These are phyloP conservation scores for Charaxes varanes DNA, from an alignment of 1,140 invertebrate species.

Conservation along the genomic window DNA sequence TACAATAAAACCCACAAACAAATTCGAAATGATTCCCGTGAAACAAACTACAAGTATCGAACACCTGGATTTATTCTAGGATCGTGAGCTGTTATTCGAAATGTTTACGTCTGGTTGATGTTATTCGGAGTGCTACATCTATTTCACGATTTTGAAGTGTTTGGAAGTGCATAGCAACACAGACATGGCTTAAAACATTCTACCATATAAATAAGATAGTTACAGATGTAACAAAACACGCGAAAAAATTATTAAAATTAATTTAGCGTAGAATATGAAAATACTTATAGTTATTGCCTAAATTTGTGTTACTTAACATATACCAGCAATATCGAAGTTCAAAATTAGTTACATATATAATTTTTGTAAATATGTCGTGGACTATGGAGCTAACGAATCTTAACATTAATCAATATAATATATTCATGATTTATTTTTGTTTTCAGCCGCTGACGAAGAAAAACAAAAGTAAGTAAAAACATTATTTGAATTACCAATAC, in stretches of 20 bases:
- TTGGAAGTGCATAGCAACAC: constrained; percentile 2
- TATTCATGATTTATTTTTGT: constrained; percentile 26
- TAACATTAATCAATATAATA: constrained; percentile 1
- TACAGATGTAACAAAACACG: no score
- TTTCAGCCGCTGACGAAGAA: constrained; percentile 74
- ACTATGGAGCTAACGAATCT: no score
- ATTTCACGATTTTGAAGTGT: constrained; percentile 16
- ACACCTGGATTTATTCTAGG: constrained; percentile 30
- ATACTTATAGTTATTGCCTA: no score
- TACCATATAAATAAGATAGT: constrained; percentile 1
- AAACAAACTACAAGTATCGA: constrained; percentile 14
- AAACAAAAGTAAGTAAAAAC: constrained; percentile 74
- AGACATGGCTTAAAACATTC: no score
- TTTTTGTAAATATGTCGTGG: no score
- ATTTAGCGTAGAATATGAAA: no score
- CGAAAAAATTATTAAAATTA: no score
- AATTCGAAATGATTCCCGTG: neutral
- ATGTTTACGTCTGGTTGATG: constrained; percentile 45
- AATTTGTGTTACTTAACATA: no score
- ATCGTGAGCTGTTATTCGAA: constrained; percentile 23
- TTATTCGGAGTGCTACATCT: constrained; percentile 24
- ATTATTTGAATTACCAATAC: no score
- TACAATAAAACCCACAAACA: neutral
- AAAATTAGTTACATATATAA: no score
- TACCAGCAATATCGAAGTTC: no score